Evolutionary conservation across 1,140 invertebrate species (phyloP).

Genomic region (Cydia strobilella): DNA sequence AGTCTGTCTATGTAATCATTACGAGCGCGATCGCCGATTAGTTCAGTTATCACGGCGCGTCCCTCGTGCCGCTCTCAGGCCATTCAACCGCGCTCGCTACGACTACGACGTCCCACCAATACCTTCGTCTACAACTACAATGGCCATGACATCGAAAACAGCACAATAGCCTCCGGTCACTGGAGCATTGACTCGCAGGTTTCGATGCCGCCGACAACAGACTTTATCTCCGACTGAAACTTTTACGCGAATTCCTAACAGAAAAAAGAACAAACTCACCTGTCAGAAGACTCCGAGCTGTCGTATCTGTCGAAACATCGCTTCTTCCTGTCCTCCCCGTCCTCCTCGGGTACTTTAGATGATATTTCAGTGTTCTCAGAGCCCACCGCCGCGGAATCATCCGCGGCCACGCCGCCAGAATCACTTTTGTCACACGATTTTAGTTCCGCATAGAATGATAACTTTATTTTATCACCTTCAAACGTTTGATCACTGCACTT

Average conservation of each 20-base stretch:
- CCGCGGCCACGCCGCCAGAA: conserved; percentile 72
- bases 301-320: conserved; percentile 92
- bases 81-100: conserved; percentile 63
- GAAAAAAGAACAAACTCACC: conserved; percentile 80
- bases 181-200: conserved; percentile 75
- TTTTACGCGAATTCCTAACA: conserved; percentile 45
- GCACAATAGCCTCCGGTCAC: conserved; percentile 72
- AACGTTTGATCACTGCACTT: conserved; percentile 71
- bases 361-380: conserved; percentile 48
- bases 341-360: conserved; percentile 39
- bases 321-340: conserved; percentile 86
- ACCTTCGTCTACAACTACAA: conserved; percentile 56
- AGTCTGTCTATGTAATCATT: conserved; percentile 37
- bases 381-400: conserved; percentile 57
- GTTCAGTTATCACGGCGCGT: conserved; percentile 34
- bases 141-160: conserved; percentile 78
- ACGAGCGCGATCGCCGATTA: conserved; percentile 39
- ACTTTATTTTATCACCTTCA: conserved; percentile 65
- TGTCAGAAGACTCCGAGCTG: conserved; percentile 94
- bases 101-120: conserved; percentile 70
- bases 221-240: conserved; percentile 34
- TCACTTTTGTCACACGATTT: conserved; percentile 76
- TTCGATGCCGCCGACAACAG: conserved; percentile 57
- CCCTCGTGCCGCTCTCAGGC: conserved; percentile 42
- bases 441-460: conserved; percentile 72